Conservation (phyloP, 1,140 invertebrate genomes). For the Chlorops oryzae region DNA sequence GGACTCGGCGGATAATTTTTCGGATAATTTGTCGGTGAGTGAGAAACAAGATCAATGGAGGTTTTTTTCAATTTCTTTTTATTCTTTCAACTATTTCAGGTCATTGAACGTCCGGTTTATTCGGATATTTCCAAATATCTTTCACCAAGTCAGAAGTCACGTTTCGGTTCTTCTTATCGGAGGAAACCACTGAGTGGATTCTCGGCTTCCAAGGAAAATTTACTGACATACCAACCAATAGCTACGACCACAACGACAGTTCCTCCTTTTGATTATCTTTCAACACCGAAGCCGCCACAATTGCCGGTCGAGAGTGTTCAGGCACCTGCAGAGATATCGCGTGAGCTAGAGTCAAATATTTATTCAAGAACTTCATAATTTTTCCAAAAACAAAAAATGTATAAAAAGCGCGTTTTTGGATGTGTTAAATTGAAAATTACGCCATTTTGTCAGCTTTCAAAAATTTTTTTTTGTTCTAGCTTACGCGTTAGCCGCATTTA, state of each 20-base stretch:
- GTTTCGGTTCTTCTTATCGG: conserved; percentile 24
- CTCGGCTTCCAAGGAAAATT: conserved; percentile 36
- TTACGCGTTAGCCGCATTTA: too few relatives aligned
- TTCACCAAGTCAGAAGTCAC: conserved; percentile 42
- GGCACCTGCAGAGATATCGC: conserved; percentile 53
- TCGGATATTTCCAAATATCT: conserved; percentile 47
- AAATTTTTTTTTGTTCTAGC: too few relatives aligned
- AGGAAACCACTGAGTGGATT: conserved; percentile 31
- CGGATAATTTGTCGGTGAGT: conserved; percentile 42
- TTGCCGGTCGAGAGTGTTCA: conserved; percentile 26
- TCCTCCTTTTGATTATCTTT: conserved; percentile 12
- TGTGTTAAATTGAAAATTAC: too few relatives aligned
- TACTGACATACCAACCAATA: too few relatives aligned
- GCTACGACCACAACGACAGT: not conserved
- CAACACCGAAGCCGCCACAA: conserved; percentile 7
- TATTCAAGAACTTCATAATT: too few relatives aligned
- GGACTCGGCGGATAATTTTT: conserved; percentile 53
- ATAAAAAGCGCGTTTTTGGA: too few relatives aligned
- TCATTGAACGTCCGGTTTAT: conserved; percentile 41
- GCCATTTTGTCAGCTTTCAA: too few relatives aligned
- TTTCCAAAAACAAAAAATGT: too few relatives aligned
- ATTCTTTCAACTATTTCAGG: conserved; percentile 17
- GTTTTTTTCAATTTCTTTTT: too few relatives aligned
- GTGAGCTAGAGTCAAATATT: too few relatives aligned
- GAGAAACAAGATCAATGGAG: too few relatives aligned